Evolutionary conservation across 2,888 invertebrate species (phyloP).

Genomic region (Cataglyphis livida): DNA sequence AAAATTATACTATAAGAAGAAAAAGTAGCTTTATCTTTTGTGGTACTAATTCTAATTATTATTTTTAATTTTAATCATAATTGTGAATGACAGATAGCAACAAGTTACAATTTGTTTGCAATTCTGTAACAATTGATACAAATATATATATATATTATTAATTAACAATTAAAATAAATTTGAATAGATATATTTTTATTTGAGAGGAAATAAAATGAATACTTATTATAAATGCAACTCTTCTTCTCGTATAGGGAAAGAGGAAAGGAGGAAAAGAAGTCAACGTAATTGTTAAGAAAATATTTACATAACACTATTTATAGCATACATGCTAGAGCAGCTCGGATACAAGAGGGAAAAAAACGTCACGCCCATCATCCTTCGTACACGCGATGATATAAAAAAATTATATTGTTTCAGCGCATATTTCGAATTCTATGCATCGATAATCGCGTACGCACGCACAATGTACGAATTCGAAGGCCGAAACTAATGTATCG

Average conservation of each 20-base stretch:
- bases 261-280: background rate
- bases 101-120: background rate
- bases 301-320: conserved; percentile 29
- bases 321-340: background rate
- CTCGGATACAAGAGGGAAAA: background rate
- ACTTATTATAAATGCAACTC: background rate
- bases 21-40: background rate
- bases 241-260: background rate
- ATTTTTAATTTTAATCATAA: background rate
- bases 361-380: conserved; percentile 5
- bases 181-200: background rate
- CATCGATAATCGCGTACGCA: background rate
- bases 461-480: background rate
- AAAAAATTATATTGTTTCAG: background rate
- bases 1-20: background rate
- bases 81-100: background rate
- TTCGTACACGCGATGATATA: background rate
- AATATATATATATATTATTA: background rate
- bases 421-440: conserved; percentile 24
- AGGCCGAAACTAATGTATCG: background rate
- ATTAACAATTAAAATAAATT: background rate
- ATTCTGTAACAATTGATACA: background rate
- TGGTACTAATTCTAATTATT: background rate
- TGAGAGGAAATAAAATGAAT: background rate
- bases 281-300: conserved; percentile 19